Conservation (phyloP, 1,140 invertebrate species). For the Hypsibius dujardini region DNA sequence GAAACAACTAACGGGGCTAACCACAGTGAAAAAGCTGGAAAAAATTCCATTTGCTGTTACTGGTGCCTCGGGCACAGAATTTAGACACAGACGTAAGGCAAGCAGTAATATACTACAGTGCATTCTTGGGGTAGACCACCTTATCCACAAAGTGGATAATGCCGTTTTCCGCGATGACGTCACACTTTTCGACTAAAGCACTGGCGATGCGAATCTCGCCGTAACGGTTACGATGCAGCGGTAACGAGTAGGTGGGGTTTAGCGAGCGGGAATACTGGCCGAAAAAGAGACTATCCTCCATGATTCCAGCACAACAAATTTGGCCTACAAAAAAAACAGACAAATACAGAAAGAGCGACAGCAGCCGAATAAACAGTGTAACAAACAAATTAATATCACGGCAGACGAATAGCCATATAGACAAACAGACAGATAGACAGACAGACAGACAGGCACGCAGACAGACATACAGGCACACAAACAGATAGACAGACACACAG, state of each 20-base stretch:
- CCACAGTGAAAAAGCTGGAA: no score
- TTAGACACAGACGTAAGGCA: no score
- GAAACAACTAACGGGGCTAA: no score
- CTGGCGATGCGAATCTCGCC: conserved; percentile 39
- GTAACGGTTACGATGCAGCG: conserved; percentile 35
- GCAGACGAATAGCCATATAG: no score
- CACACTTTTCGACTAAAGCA: conserved; percentile 40
- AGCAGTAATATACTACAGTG: not conserved
- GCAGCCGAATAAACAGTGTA: conserved; percentile 6
- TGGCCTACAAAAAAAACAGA: conserved; percentile 33
- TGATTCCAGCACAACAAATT: conserved; percentile 39
- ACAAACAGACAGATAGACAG: no score
- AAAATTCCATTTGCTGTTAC: no score
- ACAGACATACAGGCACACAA: no score
- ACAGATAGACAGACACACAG: no score
- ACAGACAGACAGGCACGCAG: no score
- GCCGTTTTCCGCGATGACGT: conserved; percentile 42
- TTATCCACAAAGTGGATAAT: conserved; percentile 41
- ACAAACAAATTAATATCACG: not conserved
- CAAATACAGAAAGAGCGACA: conserved; percentile 7
- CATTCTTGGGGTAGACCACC: conserved; percentile 19
- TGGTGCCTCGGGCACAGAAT: no score
- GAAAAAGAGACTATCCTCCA: conserved; percentile 22
- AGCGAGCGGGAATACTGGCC: conserved; percentile 31
- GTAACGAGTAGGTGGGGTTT: conserved; percentile 30